Conservation (phyloP, 2,113 vertebrate species). For the Sula dactylatra region DNA sequence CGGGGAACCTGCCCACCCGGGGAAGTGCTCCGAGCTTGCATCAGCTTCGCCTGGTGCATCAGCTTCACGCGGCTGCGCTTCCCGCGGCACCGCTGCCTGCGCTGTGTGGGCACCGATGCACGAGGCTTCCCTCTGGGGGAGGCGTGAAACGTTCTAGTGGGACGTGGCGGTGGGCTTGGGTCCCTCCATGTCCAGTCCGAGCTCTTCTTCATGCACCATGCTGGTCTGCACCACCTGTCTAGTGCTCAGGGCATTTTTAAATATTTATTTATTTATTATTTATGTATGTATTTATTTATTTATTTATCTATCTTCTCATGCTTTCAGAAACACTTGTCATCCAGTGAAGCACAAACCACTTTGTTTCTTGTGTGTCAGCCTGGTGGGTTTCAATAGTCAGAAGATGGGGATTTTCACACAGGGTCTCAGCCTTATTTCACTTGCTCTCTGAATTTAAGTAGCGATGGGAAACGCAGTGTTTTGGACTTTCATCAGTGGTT, state of each 20-base stretch:
- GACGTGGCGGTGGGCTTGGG: background rate
- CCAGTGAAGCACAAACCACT: background rate
- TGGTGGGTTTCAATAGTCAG: background rate
- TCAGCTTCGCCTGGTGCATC: fast-evolving
- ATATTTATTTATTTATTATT: too few relatives aligned
- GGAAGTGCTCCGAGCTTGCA: background rate
- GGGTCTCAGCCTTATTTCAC: background rate
- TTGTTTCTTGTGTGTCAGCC: background rate
- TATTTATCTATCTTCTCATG: background rate
- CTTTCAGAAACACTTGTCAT: background rate
- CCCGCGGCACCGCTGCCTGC: background rate
- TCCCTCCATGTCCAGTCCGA: background rate
- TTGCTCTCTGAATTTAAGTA: background rate
- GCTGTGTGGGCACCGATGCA: background rate
- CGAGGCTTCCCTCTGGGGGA: background rate
- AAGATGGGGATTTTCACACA: background rate
- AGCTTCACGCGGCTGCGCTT: background rate
- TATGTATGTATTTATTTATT: background rate
- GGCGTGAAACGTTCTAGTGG: background rate
- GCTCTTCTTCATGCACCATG: fast-evolving
- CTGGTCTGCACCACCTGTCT: fast-evolving
- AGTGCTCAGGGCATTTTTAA: background rate
- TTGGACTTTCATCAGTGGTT: background rate
- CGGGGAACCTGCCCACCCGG: background rate
- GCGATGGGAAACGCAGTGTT: background rate